Base-by-base conservation (phyloP, 1,140 invertebrate species). In the Drosophila virilis region DNA sequence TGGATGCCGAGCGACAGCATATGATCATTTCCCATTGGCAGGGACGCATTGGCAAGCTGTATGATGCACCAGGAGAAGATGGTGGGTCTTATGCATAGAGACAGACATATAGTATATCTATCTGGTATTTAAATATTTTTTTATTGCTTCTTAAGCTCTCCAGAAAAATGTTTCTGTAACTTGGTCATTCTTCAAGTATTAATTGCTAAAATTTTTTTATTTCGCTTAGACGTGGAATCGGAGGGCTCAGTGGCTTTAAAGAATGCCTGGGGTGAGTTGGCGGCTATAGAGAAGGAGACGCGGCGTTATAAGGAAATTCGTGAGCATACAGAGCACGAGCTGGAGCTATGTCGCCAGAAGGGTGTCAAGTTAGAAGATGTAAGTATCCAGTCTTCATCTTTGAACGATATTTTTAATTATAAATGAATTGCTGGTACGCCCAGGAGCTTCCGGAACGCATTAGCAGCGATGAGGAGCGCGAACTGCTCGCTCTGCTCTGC, bases 11-110 rank as follows among this genome's bases (percentile, higher is more conserved):
- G 84, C 94, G 97, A 45, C 96, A 97, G 80, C 96, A 97, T 80
- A 94, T 97, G 69, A 95, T 97, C 8, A 97, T 98, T 38, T 97
- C 96, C 3, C 96, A 97, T 78, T 97, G 96, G 96, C 96, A 97
- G 91, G 96, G 96, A 46, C 94, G 94, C 45, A 96, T 96, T 77
- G 96, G 96, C 65, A 94, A 96, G 82, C 92, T 97, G 0, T 97
- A 96, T 83, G 92, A 92, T 42, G 59, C 78, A 6, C 67, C 74
- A 10, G 80, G 77, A 9, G 91, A 92, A 15, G 91, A 92, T 62
- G 91, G 91, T 92, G n/a, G 8, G 67, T 2, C 4, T 5, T 28
- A 28, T 28, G 22, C 22, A 28, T 28, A 22, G 1, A 17, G 1
- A 1, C 17, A 17, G 17, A 17, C 17, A 17, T 17, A 17, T 17